A percentile compares a stretch with the other conserved stretches of the same genome.
Evolutionary conservation across 2,888 invertebrate species (phyloP).

Genomic region (Coronaproctus castanopsis): DNA sequence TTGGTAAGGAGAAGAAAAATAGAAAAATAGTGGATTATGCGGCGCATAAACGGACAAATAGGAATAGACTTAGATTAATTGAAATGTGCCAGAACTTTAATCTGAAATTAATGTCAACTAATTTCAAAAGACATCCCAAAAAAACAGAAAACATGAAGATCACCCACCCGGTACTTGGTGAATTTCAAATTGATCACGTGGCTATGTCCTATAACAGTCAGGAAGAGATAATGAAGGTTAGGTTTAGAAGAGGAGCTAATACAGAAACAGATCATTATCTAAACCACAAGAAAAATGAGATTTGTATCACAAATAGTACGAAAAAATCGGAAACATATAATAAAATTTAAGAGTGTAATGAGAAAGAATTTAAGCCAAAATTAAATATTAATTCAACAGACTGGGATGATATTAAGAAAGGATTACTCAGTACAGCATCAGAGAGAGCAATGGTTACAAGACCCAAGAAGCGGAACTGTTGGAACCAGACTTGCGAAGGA

Average conservation of each 20-base stretch:
- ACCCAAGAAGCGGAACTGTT: too few species aligned
- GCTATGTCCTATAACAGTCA: background rate
- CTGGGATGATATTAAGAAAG: too few species aligned
- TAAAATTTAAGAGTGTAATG: too few species aligned
- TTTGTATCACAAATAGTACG: background rate
- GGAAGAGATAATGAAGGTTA: background rate
- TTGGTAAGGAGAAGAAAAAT: background rate
- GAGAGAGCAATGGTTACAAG: too few species aligned
- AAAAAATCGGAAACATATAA: background rate
- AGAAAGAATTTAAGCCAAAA: too few species aligned
- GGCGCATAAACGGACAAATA: background rate
- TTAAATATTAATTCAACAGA: too few species aligned
- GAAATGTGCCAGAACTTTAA: background rate
- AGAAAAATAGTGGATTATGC: background rate
- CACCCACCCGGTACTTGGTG: background rate
- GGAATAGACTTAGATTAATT: background rate
- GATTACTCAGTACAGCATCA: too few species aligned
- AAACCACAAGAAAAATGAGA: background rate
- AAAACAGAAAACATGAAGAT: background rate
- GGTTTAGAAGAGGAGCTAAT: background rate
- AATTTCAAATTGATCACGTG: background rate
- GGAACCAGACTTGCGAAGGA: too few species aligned
- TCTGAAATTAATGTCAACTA: background rate
- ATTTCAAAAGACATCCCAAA: background rate
- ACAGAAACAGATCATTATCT: background rate